phyloP scores from a whole-genome alignment of 2,888 invertebrate genomes.

The Schrankia costaestrigalis region DNA sequence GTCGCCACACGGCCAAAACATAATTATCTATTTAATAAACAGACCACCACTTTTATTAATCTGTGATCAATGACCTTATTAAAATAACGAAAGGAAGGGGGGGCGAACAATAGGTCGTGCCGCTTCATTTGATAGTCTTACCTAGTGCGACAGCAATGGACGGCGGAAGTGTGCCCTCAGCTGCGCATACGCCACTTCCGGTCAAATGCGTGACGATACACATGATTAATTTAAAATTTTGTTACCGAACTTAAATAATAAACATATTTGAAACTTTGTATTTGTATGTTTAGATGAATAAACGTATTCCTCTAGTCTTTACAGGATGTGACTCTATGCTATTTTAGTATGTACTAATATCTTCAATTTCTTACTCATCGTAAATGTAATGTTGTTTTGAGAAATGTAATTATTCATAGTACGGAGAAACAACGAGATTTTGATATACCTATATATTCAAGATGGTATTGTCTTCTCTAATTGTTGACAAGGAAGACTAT shows the following conservation, averaged over 20 bases:
- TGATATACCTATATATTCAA: too few relatives aligned
- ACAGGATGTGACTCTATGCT: too few relatives aligned
- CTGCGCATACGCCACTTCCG: conserved; percentile 63
- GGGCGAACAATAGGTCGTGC: conserved; percentile 59
- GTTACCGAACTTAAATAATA: conserved; percentile 40
- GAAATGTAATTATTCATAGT: too few relatives aligned
- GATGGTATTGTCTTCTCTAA: too few relatives aligned
- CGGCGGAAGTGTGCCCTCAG: conserved; percentile 60
- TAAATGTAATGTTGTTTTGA: too few relatives aligned
- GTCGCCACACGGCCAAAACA: background rate
- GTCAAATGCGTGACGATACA: conserved; percentile 65
- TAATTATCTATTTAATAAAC: background rate
- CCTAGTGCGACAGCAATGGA: conserved; percentile 54
- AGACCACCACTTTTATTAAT: conserved; percentile 19
- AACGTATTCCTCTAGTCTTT: too few relatives aligned
- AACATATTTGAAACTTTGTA: too few relatives aligned
- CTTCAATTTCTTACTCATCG: too few relatives aligned
- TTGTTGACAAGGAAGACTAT: too few relatives aligned
- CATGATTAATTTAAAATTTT: conserved; percentile 52
- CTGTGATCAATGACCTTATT: conserved; percentile 57
- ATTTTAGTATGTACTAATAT: too few relatives aligned
- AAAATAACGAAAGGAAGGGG: conserved; percentile 40
- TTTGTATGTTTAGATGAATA: too few relatives aligned
- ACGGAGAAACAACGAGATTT: too few relatives aligned
- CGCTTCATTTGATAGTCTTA: conserved; percentile 64